Base-by-base conservation (phyloP, 1,140 invertebrate species). In the Listronotus oregonensis region DNA sequence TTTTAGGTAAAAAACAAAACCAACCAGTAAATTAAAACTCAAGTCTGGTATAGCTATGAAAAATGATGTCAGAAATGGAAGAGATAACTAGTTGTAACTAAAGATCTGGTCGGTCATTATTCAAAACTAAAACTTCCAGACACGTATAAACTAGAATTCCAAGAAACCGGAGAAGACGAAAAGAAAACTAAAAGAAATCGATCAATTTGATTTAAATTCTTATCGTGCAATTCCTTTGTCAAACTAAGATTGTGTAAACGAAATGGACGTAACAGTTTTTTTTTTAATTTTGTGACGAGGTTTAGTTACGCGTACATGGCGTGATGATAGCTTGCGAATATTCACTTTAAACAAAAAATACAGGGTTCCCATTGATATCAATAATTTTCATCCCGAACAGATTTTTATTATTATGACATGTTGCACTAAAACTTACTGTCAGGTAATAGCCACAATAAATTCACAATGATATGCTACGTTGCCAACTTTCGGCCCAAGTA, bases 41-140 rank as follows among this genome's bases (percentile, higher is more conserved):
- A 27, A 27, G 21, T 27, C 21, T 27, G 21, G 21, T 27, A 27
- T 27, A 27, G 21, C 21, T 46, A 17, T 49, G 46, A 49, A 27
- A 49, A 21, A 49, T 49, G 18, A 49, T 12, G 46, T 21, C 46
- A 49, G 12, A 12, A 49, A 21, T 49, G 18, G 46, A 6, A 49
- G 18, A 49, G 46, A 49, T 49, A 49, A 49, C 15, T 21, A 27
- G 46, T 49, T 49, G 46, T 49, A 49, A 49, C 46, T 49, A 27
- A 21, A 49, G 46, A 49, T 49, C 15, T 18, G 10, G 17, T 21
- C 18, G 18, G 46, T 12, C 18, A 49, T 49, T 49, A 49, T 49
- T 49, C 46, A 49, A 49, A 49, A 49, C 15, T 49, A 49, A 49
- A 49, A 49, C 46, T 49, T 49, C 46, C 18, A 49, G 46, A 49